phyloP scores from a whole-genome alignment of 2,113 vertebrate genomes.

The Gymnobelideus leadbeateri region DNA sequence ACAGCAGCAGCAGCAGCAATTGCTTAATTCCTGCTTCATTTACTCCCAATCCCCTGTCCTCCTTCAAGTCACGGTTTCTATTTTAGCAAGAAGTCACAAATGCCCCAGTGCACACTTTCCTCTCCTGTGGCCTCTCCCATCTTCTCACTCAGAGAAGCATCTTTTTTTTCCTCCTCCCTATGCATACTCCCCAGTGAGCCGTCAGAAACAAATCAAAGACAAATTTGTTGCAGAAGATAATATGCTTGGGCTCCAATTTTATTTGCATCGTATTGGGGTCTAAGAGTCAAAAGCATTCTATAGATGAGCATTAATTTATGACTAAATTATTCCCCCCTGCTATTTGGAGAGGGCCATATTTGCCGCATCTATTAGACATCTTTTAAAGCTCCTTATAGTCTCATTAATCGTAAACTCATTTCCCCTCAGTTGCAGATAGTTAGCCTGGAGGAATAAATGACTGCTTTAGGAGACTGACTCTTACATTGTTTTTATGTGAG shows the following conservation, averaged over 20 bases:
- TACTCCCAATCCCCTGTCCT: slow-evolving; percentile 45
- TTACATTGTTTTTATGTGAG: neutral
- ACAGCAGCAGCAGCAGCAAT: slow-evolving; percentile 48
- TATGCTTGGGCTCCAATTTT: neutral
- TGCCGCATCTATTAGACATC: slow-evolving; percentile 40
- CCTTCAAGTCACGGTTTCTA: slow-evolving; percentile 54
- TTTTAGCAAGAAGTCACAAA: slow-evolving; percentile 61
- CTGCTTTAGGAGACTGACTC: neutral
- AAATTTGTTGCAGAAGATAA: neutral
- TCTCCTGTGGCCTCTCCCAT: too few species aligned
- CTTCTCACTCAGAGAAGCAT: neutral
- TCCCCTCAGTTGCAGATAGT: slow-evolving; percentile 54
- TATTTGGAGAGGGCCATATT: slow-evolving; percentile 30
- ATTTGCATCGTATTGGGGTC: neutral
- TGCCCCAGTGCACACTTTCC: neutral
- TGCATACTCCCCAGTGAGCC: neutral
- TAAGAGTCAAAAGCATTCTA: neutral
- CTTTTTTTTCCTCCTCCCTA: too few species aligned
- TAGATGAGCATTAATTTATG: neutral
- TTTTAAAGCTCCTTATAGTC: slow-evolving; percentile 54
- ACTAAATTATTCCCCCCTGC: slow-evolving; percentile 48
- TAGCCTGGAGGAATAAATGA: slow-evolving; percentile 27
- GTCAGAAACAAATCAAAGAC: slow-evolving; percentile 39
- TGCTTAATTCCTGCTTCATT: neutral
- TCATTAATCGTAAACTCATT: slow-evolving; percentile 38